phyloP scores from a whole-genome alignment of 2,888 invertebrate species.

The Zaprionus lineosus region DNA sequence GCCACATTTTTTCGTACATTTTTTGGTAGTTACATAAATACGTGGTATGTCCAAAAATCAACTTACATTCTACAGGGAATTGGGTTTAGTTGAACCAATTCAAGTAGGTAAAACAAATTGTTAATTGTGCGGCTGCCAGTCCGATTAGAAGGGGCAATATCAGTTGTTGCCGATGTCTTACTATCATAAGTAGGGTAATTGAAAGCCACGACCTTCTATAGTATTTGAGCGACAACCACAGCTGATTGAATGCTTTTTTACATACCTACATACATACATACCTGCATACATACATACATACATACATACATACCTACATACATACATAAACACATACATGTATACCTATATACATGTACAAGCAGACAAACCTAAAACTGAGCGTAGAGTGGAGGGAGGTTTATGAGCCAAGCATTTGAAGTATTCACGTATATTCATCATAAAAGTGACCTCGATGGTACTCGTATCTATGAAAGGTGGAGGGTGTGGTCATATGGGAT shows the following conservation, averaged over 20 bases:
- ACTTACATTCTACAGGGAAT: slow-evolving; percentile 6
- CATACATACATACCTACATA: background rate
- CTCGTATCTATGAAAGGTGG: slow-evolving; percentile 9
- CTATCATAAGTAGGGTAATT: slow-evolving; percentile 56
- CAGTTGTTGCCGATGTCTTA: slow-evolving; percentile 30
- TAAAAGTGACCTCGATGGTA: slow-evolving; percentile 34
- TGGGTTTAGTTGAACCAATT: background rate
- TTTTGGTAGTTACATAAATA: no score
- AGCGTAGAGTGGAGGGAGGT: no score
- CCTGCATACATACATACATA: background rate
- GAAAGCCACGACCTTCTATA: slow-evolving; percentile 59
- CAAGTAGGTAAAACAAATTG: slow-evolving; percentile 27
- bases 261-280: background rate
- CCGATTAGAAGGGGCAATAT: slow-evolving; percentile 53
- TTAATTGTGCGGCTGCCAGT: slow-evolving; percentile 32
- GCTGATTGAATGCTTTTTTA: slow-evolving; percentile 50
- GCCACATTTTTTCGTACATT: no score
- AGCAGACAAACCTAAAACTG: no score
- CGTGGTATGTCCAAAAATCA: background rate
- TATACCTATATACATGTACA: background rate
- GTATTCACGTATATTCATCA: slow-evolving; percentile 18
- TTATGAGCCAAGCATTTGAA: slow-evolving; percentile 31
- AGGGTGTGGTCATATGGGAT: slow-evolving; percentile 38
- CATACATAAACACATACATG: background rate
- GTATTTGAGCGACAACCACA: slow-evolving; percentile 52